These are phyloP conservation scores for Amia ocellicauda DNA, from an alignment of 2,113 vertebrate species.

Conservation along the genomic window DNA sequence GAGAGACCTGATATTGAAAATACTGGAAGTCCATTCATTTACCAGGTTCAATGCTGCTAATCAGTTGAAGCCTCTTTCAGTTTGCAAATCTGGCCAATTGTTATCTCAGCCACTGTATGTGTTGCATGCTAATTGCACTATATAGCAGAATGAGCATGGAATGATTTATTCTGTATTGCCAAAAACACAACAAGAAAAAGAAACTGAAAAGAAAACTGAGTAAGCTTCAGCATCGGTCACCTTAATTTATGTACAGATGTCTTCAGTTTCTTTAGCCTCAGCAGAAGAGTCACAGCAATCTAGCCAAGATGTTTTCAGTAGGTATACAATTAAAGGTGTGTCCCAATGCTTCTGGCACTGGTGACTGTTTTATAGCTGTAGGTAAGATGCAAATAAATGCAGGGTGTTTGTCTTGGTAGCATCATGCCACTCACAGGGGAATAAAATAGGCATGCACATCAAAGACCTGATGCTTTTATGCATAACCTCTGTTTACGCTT, in stretches of 20 bases:
- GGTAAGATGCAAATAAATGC: too few relatives aligned
- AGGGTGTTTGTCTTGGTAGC: too few relatives aligned
- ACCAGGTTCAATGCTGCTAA: constrained; percentile 15
- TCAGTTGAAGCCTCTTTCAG: neutral
- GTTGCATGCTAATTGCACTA: constrained; percentile 8
- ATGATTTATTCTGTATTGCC: neutral
- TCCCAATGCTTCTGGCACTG: too few relatives aligned
- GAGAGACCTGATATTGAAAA: neutral
- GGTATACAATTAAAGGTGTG: too few relatives aligned
- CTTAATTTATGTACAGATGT: neutral
- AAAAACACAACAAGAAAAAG: too few relatives aligned
- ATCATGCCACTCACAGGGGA: too few relatives aligned
- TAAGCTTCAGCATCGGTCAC: neutral
- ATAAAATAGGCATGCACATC: too few relatives aligned
- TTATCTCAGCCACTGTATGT: constrained; percentile 1
- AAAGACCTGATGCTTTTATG: too few relatives aligned
- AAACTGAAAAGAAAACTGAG: too few relatives aligned
- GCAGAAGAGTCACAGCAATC: neutral
- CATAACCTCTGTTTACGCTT: too few relatives aligned
- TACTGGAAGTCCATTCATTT: constrained; percentile 7
- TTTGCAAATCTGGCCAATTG: constrained; percentile 5
- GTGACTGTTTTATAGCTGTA: too few relatives aligned
- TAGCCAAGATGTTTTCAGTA: neutral
- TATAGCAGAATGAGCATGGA: neutral
- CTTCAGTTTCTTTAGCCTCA: neutral